phyloP scores from a whole-genome alignment of 2,113 vertebrate genomes.

The Spheniscus mendiculus region DNA sequence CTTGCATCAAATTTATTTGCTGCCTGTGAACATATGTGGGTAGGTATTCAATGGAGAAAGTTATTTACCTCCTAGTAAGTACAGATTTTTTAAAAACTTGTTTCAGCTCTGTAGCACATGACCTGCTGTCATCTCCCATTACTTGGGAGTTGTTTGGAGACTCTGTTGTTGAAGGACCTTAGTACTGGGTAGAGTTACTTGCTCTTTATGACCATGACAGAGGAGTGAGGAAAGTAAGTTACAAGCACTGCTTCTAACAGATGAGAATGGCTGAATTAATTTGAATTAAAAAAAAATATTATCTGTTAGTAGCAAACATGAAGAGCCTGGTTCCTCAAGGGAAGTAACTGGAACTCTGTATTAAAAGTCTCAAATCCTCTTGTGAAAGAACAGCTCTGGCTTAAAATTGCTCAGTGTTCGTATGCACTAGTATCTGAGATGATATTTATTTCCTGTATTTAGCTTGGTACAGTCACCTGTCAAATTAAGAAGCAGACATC shows the following conservation, averaged over 20 bases:
- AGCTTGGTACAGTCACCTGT: constrained; percentile 17
- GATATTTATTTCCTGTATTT: constrained; percentile 26
- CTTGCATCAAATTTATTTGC: not conserved
- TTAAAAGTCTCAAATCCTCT: not conserved
- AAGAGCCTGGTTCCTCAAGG: not conserved
- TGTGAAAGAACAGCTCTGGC: not conserved
- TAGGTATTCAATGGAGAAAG: not conserved
- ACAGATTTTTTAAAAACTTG: not conserved
- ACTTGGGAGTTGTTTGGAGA: not conserved
- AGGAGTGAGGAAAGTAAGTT: not conserved
- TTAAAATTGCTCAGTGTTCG: not conserved
- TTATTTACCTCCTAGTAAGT: not conserved
- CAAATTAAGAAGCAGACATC: not conserved
- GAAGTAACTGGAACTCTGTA: not conserved
- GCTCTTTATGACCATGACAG: not conserved
- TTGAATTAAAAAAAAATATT: not conserved
- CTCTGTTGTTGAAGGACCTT: not conserved
- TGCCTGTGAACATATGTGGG: not conserved
- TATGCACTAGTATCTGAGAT: not conserved
- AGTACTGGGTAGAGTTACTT: not conserved
- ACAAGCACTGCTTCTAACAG: not conserved
- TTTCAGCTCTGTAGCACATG: not conserved
- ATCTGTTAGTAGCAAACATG: not conserved
- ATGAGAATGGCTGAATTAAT: not conserved
- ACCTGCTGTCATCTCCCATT: not conserved